A percentile compares a stretch with the other conserved stretches of the same genome.
These are phyloP conservation scores for Procapra przewalskii DNA, from an alignment of 2,113 vertebrate species.

Conservation along the genomic window DNA sequence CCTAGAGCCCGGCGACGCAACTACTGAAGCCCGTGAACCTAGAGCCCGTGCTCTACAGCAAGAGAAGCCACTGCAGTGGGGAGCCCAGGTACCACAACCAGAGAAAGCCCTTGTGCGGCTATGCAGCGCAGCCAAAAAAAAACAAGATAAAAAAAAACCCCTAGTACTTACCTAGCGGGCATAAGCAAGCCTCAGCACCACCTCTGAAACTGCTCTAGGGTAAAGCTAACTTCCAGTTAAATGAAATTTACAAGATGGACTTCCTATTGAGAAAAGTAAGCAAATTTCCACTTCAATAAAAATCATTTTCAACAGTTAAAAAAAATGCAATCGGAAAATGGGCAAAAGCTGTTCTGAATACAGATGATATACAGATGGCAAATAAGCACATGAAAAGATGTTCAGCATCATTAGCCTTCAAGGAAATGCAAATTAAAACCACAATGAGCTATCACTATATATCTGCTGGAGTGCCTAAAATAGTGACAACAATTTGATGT, in stretches of 20 bases:
- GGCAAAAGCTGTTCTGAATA: background rate
- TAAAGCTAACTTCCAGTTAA: background rate
- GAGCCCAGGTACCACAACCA: background rate
- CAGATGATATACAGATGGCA: background rate
- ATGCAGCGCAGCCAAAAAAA: background rate
- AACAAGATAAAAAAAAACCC: background rate
- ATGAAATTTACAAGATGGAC: background rate
- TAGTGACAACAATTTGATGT: background rate
- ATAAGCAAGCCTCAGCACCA: background rate
- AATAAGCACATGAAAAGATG: background rate
- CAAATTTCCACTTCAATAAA: constrained; percentile 5
- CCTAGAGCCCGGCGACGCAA: background rate
- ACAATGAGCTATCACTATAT: background rate
- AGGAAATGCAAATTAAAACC: background rate
- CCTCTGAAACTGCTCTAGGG: background rate
- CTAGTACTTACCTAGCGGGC: background rate
- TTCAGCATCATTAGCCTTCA: background rate
- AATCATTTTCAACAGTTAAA: background rate
- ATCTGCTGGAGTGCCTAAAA: background rate
- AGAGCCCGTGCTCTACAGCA: background rate
- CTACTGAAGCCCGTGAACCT: background rate
- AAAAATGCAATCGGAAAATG: background rate
- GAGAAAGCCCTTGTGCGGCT: background rate
- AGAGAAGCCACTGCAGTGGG: background rate
- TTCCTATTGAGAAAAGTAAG: background rate